phyloP scores from a whole-genome alignment of 2,888 invertebrate genomes.

The Drosophila atripex region DNA sequence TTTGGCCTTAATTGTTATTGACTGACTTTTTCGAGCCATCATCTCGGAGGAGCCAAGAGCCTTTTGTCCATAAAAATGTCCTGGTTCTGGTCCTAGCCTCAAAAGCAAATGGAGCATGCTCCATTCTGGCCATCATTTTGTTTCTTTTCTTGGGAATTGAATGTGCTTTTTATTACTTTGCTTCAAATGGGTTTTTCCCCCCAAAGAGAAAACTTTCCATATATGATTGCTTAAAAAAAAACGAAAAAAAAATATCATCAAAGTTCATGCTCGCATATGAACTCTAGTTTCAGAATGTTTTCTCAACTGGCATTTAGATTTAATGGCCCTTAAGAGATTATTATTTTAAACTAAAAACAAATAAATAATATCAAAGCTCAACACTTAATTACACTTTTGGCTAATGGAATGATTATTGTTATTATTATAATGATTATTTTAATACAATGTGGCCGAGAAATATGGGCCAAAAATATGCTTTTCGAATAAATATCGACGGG shows the following conservation, averaged over 20 bases:
- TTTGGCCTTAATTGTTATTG: constrained; percentile 71
- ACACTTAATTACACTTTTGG: constrained; percentile 20
- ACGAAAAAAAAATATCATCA: not conserved
- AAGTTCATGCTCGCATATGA: constrained; percentile 14
- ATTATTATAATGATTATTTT: no score
- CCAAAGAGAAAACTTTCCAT: constrained; percentile 20
- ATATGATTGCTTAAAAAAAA: constrained; percentile 32
- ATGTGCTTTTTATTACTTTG: constrained; percentile 46
- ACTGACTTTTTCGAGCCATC: constrained; percentile 52
- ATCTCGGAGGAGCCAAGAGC: not conserved
- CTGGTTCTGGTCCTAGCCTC: constrained; percentile 34
- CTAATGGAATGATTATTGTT: constrained; percentile 58
- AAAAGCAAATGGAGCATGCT: constrained; percentile 51
- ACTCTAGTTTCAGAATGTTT: constrained; percentile 10
- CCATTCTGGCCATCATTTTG: constrained; percentile 47
- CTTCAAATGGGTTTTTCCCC: constrained; percentile 21
- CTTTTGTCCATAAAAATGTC: constrained; percentile 50
- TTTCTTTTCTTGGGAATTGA: constrained; percentile 42
- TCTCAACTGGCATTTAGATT: constrained; percentile 29
- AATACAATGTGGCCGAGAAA: constrained; percentile 1
- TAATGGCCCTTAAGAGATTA: constrained; percentile 16
- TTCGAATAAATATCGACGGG: constrained; percentile 45
- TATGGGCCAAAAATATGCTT: constrained; percentile 42
- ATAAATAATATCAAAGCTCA: constrained; percentile 13
- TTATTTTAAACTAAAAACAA: constrained; percentile 14